Evolutionary conservation across 64 coral and sea anemone genomes (phyloP).

Genomic region (Dendronephthya gigantea): DNA sequence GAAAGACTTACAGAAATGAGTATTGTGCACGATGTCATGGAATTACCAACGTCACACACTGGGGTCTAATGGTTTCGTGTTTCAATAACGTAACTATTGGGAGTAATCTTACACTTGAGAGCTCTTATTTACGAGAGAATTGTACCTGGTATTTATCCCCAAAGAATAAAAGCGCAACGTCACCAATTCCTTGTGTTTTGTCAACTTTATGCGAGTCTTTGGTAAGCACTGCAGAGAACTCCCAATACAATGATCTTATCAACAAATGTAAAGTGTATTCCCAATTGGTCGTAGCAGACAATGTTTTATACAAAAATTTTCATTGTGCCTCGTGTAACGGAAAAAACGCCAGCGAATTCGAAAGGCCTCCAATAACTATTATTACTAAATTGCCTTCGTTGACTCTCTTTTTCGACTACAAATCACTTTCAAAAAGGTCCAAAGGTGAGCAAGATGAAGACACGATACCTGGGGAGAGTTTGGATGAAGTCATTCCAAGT

Average conservation of each 20-base stretch:
- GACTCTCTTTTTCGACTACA: not conserved
- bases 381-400: not conserved
- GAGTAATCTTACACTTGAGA: not conserved
- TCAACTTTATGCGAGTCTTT: not conserved
- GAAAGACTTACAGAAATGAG: not conserved
- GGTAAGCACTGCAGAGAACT: not conserved
- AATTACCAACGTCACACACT: not conserved
- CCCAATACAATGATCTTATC: not conserved
- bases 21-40: not conserved
- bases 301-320: not conserved
- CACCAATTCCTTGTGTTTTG: not conserved
- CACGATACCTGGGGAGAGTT: not conserved
- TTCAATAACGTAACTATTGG: not conserved
- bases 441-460: not conserved
- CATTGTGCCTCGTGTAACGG: not conserved
- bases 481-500: not conserved
- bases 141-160: not conserved
- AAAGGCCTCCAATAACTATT: not conserved
- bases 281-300: not conserved
- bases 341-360: not conserved
- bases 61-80: not conserved
- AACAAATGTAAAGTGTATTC: not conserved
- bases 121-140: not conserved
- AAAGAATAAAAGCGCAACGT: not conserved
- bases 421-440: not conserved